These are phyloP conservation scores for Atlantisia rogersi DNA, from an alignment of 2,113 vertebrate genomes.

Conservation along the genomic window DNA sequence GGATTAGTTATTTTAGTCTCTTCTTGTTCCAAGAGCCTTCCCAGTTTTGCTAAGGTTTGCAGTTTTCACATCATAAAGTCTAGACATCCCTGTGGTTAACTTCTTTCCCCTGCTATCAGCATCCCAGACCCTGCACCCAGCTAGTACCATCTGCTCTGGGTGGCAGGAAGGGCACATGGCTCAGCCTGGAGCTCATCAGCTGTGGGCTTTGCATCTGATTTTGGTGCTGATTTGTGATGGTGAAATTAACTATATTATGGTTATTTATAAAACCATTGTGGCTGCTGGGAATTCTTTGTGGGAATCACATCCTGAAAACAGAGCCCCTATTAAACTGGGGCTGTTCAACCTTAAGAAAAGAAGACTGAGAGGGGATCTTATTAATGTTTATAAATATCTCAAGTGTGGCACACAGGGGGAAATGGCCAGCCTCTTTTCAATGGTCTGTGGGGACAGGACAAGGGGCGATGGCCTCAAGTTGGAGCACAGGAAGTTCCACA, in stretches of 20 bases:
- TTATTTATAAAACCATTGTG: not conserved
- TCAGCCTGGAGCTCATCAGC: not conserved
- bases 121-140: not conserved
- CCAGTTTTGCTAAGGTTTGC: not conserved
- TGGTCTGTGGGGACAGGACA: too few species aligned
- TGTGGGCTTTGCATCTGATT: not conserved
- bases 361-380: too few species aligned
- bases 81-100: not conserved
- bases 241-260: not conserved
- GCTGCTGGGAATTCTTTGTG: not conserved
- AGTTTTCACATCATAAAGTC: not conserved
- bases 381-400: too few species aligned
- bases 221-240: not conserved
- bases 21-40: not conserved
- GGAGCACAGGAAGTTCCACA: too few species aligned
- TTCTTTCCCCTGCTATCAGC: not conserved
- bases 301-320: not conserved
- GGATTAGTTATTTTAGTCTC: not conserved
- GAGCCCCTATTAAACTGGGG: not conserved
- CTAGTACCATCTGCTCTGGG: fast-evolving
- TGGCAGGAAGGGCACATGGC: not conserved
- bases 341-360: too few species aligned
- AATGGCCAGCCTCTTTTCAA: too few species aligned
- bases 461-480: too few species aligned
- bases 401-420: too few species aligned